phyloP scores from a whole-genome alignment of 2,888 invertebrate species.

The Philhelius pedissequus region DNA sequence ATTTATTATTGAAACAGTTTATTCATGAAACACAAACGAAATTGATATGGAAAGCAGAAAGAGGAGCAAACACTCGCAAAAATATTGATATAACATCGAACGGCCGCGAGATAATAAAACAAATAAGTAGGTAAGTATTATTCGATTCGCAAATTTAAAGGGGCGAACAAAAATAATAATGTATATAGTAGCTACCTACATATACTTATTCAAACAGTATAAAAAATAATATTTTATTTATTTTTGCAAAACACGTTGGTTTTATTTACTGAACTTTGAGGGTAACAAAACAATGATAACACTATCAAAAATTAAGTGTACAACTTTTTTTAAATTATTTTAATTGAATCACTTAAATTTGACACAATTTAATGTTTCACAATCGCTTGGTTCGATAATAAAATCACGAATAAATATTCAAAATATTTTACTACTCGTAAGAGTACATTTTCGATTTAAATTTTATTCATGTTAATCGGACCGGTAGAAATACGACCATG shows the following conservation, averaged over 20 bases:
- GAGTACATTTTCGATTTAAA: neutral
- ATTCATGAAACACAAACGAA: neutral
- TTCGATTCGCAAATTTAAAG: neutral
- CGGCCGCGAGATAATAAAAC: neutral
- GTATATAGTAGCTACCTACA: neutral
- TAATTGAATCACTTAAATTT: neutral
- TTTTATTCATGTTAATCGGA: neutral
- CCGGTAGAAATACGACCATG: neutral
- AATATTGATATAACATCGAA: conserved; percentile 4
- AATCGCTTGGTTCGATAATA: neutral
- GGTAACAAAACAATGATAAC: neutral
- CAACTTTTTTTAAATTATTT: neutral
- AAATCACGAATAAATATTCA: conserved; percentile 7
- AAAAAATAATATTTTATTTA: neutral
- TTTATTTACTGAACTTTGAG: neutral
- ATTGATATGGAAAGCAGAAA: neutral
- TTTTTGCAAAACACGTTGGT: neutral
- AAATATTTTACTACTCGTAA: neutral
- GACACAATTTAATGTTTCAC: neutral
- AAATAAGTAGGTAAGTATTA: neutral
- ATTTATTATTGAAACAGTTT: neutral
- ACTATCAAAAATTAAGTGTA: neutral
- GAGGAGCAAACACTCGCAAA: neutral
- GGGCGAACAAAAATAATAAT: neutral
- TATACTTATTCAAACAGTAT: neutral